Evolutionary conservation across 37 sponge, comb jelly and placozoan species (phyloP).

Genomic region (Cliona cf. orientalis): DNA sequence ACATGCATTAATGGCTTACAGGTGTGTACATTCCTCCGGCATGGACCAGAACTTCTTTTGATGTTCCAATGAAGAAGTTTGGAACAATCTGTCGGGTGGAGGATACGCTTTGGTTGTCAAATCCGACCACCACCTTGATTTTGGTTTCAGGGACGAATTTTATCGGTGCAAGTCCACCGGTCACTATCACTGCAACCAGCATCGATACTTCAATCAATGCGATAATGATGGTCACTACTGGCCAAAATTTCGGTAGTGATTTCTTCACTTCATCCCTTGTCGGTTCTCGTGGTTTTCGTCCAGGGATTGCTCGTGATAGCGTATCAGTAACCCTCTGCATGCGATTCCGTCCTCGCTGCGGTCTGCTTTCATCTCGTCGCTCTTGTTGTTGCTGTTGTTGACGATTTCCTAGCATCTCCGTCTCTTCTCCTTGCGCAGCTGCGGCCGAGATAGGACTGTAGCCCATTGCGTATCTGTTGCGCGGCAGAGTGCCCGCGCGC

Average conservation of each 20-base stretch:
- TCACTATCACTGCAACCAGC: conserved; percentile 43
- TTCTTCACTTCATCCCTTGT: conserved; percentile 53
- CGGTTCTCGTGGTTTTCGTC: conserved; percentile 9
- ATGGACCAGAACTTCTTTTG: conserved; percentile 67
- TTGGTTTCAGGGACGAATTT: conserved; percentile 35
- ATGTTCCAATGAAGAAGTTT: conserved; percentile 92
- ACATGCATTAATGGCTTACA: conserved; percentile 32
- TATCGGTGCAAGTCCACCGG: conserved; percentile 48
- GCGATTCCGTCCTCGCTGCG: background rate
- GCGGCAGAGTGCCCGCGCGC: conserved; percentile 44
- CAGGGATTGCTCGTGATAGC: conserved; percentile 8
- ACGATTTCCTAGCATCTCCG: conserved; percentile 1
- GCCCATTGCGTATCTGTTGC: background rate
- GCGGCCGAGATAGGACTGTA: too few relatives aligned
- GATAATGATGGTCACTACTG: conserved; percentile 78
- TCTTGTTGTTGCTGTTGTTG: background rate
- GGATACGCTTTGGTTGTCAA: background rate
- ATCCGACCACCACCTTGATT: conserved; percentile 2
- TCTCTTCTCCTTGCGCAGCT: background rate
- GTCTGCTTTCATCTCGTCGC: too few relatives aligned
- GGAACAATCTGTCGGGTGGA: conserved; percentile 38
- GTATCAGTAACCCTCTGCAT: background rate
- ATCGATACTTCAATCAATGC: conserved; percentile 59
- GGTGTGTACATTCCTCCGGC: conserved; percentile 88
- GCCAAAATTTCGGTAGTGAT: conserved; percentile 87